phyloP scores from a whole-genome alignment of 1,140 invertebrate genomes.

The Andrena cerasifolii region DNA sequence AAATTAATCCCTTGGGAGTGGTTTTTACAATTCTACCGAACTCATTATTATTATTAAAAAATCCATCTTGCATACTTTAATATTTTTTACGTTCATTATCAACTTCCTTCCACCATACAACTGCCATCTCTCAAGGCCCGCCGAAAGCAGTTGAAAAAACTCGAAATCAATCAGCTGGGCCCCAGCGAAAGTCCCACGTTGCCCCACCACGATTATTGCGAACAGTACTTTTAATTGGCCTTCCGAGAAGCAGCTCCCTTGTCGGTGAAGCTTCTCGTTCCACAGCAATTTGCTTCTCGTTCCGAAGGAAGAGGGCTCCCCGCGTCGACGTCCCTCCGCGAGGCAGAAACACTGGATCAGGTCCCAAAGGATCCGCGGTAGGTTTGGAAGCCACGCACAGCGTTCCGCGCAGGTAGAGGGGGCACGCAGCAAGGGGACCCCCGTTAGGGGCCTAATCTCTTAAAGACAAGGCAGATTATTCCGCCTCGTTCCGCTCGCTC shows the following conservation, averaged over 20 bases:
- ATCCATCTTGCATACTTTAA: too few species aligned
- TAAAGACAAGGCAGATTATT: conserved; percentile 74
- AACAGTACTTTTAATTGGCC: conserved; percentile 34
- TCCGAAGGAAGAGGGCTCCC: background rate
- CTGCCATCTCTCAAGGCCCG: too few species aligned
- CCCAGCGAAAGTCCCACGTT: too few species aligned
- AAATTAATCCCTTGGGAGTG: too few species aligned
- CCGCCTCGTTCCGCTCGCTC: conserved; percentile 64
- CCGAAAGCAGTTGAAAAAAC: too few species aligned
- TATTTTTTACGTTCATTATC: too few species aligned
- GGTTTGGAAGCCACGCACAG: conserved; percentile 54
- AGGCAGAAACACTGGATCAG: background rate
- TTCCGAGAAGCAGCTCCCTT: conserved; percentile 27
- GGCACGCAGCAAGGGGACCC: background rate
- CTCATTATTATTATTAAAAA: too few species aligned
- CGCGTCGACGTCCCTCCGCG: conserved; percentile 8
- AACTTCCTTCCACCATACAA: too few species aligned
- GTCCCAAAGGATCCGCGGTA: conserved; percentile 5
- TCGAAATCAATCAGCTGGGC: too few species aligned
- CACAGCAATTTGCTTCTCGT: conserved; percentile 31
- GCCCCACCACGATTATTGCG: background rate
- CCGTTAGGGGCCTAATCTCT: conserved; percentile 70
- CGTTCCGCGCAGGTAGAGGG: conserved; percentile 1
- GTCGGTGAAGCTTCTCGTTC: conserved; percentile 6
- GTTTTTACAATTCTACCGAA: too few species aligned